A percentile compares a stretch with the other conserved stretches of the same genome.
Evolutionary conservation across 2,888 invertebrate genomes (phyloP).

Genomic region (Ecliptopera silaceata): DNA sequence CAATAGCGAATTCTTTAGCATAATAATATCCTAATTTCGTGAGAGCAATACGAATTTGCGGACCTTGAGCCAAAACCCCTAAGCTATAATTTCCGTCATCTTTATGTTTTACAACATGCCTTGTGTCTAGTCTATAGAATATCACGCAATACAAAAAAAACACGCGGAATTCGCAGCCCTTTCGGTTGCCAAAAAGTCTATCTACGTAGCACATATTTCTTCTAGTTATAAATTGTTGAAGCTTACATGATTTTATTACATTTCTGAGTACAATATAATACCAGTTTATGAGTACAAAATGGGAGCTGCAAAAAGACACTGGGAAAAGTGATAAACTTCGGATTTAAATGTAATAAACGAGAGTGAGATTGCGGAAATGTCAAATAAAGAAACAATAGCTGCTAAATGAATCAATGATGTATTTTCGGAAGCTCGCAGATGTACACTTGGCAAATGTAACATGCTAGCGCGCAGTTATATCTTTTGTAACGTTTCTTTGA

Average conservation of each 20-base stretch:
- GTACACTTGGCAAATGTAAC: slow-evolving; percentile 29
- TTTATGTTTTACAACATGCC: background rate
- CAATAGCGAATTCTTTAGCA: slow-evolving; percentile 4
- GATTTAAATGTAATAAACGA: slow-evolving; percentile 17
- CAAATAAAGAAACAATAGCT: slow-evolving; percentile 33
- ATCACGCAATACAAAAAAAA: background rate
- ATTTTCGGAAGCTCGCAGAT: slow-evolving; percentile 28
- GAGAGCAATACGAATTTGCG: slow-evolving; percentile 1
- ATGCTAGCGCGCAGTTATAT: background rate
- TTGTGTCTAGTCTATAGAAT: background rate
- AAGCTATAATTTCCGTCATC: background rate
- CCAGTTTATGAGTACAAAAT: slow-evolving; percentile 5
- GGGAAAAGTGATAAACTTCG: slow-evolving; percentile 18
- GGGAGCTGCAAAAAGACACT: slow-evolving; percentile 2
- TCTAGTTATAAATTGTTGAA: background rate
- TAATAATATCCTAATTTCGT: slow-evolving; percentile 2
- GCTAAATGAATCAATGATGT: slow-evolving; percentile 34
- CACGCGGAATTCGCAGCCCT: background rate
- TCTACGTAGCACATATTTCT: background rate
- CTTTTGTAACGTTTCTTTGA: background rate
- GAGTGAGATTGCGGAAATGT: slow-evolving; percentile 33
- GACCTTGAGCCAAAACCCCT: background rate
- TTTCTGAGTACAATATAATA: background rate
- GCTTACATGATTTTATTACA: background rate
- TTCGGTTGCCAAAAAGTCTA: background rate